Conservation (phyloP, 2,888 invertebrate species). For the Conus canariensis region DNA sequence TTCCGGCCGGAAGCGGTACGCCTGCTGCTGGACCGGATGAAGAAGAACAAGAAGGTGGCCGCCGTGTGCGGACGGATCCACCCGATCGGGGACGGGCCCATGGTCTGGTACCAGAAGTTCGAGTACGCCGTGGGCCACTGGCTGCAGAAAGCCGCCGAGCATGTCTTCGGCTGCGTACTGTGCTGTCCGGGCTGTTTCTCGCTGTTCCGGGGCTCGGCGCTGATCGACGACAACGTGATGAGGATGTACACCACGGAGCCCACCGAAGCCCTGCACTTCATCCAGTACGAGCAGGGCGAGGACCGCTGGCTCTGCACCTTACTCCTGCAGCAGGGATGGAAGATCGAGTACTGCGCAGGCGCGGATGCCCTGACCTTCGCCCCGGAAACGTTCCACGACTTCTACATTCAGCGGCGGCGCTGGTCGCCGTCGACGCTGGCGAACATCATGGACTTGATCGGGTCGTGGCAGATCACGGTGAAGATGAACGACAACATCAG, state of each 20-base stretch:
- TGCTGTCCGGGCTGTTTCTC: conserved; percentile 93
- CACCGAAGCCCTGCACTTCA: conserved; percentile 88
- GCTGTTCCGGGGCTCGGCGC: conserved; percentile 89
- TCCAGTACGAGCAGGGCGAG: conserved; percentile 92
- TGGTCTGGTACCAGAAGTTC: conserved; percentile 99
- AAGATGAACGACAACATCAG: conserved; percentile 70
- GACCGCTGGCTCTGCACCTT: conserved; percentile 75
- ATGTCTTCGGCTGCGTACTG: conserved; percentile 98
- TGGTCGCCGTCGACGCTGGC: conserved; percentile 76
- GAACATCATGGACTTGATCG: conserved; percentile 71
- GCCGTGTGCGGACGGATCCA: conserved; percentile 99
- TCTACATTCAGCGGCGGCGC: conserved; percentile 72
- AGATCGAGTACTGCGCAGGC: conserved; percentile 74
- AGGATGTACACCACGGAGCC: conserved; percentile 88
- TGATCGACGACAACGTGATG: conserved; percentile 95
- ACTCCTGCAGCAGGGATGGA: conserved; percentile 72
- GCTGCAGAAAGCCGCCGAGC: conserved; percentile 99
- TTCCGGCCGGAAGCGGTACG: conserved; percentile 94
- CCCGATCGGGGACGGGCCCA: conserved; percentile 92
- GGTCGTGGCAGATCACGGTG: conserved; percentile 61
- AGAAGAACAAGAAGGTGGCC: conserved; percentile 96
- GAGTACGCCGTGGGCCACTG: conserved; percentile 99
- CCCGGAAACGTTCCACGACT: conserved; percentile 73
- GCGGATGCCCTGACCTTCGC: conserved; percentile 72
- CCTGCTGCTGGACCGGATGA: conserved; percentile 97